Evolutionary conservation across 92 coral and sea anemone species (phyloP).

Genomic region (Meandrina meandrites): DNA sequence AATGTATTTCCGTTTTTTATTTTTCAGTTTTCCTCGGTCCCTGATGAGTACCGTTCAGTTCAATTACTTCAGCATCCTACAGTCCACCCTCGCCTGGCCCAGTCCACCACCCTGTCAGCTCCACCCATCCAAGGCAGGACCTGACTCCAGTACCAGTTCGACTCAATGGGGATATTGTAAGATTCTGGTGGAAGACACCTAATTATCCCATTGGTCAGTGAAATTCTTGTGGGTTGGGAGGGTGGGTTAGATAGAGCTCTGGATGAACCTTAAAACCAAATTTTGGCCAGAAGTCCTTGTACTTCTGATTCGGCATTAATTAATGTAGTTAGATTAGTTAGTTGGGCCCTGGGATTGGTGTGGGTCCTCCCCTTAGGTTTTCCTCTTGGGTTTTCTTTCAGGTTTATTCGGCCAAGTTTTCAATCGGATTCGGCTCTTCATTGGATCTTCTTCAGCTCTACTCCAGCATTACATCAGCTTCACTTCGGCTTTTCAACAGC

Average conservation of each 20-base stretch:
- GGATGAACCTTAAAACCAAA: conserved; percentile 1
- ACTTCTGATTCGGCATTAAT: neutral
- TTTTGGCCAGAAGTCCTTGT: neutral
- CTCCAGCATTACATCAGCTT: neutral
- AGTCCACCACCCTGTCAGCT: neutral
- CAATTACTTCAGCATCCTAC: too few species aligned
- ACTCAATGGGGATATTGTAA: neutral
- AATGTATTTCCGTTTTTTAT: too few species aligned
- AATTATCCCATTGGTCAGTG: neutral
- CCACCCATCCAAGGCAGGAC: neutral
- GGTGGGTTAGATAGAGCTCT: neutral
- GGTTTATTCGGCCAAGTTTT: neutral
- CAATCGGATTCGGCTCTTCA: neutral
- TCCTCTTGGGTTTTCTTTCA: neutral
- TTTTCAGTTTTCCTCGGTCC: too few species aligned
- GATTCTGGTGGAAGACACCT: neutral
- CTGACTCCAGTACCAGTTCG: neutral
- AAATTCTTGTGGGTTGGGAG: conserved; percentile 1
- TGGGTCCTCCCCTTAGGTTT: neutral
- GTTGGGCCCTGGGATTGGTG: neutral
- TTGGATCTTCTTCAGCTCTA: neutral
- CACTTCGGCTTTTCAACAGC: neutral
- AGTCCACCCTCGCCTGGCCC: too few species aligned
- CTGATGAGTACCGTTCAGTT: too few species aligned
- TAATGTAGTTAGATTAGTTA: conserved; percentile 1